phyloP scores from a whole-genome alignment of 2,797 vertebrate genomes.

The Epinephelus coioides region DNA sequence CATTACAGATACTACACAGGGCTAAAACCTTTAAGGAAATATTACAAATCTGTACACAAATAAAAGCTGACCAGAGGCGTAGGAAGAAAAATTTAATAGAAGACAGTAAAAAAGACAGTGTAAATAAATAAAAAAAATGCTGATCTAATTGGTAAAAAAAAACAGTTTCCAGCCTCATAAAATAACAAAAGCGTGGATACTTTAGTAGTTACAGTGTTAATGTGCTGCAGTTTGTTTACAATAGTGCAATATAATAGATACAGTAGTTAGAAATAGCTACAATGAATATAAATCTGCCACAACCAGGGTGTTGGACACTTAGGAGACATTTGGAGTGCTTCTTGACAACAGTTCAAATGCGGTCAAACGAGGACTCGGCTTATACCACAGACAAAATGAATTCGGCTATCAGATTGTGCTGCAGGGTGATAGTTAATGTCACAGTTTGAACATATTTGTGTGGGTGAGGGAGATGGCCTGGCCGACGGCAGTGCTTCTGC shows the following conservation, averaged over 20 bases:
- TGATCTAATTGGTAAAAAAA: slow-evolving; percentile 76
- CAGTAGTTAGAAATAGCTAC: slow-evolving; percentile 76
- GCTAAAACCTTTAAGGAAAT: neutral
- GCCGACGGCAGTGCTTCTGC: slow-evolving; percentile 51
- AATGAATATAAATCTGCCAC: slow-evolving; percentile 51
- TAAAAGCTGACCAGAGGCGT: slow-evolving; percentile 26
- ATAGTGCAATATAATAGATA: slow-evolving; percentile 85
- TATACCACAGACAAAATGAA: slow-evolving; percentile 8
- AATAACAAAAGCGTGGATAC: slow-evolving; percentile 72
- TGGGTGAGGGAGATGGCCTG: slow-evolving; percentile 33
- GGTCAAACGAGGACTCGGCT: slow-evolving; percentile 30
- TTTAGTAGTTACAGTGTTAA: slow-evolving; percentile 77
- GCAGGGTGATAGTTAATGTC: slow-evolving; percentile 32
- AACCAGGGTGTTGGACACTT: slow-evolving; percentile 35
- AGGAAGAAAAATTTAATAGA: slow-evolving; percentile 84
- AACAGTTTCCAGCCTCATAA: slow-evolving; percentile 64
- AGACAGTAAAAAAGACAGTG: slow-evolving; percentile 78
- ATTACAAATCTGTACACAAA: slow-evolving; percentile 17
- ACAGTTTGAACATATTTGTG: slow-evolving; percentile 53
- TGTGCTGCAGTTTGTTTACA: slow-evolving; percentile 75
- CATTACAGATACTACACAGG: neutral
- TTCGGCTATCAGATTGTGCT: slow-evolving; percentile 32
- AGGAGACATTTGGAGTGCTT: slow-evolving; percentile 48
- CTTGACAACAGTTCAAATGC: slow-evolving; percentile 34
- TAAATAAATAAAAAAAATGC: slow-evolving; percentile 83